These are phyloP conservation scores for Galerucella pusilla DNA, from an alignment of 2,888 invertebrate species.

Conservation along the genomic window DNA sequence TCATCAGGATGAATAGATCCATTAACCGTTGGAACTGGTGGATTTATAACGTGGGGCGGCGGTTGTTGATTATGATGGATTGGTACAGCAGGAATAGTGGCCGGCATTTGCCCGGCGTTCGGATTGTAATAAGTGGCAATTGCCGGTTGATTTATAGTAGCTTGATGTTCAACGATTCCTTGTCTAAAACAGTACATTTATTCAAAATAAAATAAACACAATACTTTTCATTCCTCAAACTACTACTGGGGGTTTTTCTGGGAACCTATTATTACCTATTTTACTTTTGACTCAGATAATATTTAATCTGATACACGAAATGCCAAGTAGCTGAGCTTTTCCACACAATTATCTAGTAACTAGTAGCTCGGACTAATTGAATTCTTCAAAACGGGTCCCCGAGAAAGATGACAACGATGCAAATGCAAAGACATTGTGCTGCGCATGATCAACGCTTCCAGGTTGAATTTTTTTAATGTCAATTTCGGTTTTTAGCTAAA, in stretches of 20 bases:
- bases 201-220: background rate
- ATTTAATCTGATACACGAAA: too few relatives aligned
- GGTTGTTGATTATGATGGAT: slow-evolving; percentile 58
- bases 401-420: too few relatives aligned
- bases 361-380: too few relatives aligned
- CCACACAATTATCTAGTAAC: too few relatives aligned
- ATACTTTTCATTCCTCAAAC: slow-evolving; percentile 33
- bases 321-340: too few relatives aligned
- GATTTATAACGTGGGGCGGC: slow-evolving; percentile 57
- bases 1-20: slow-evolving; percentile 65
- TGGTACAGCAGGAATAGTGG: slow-evolving; percentile 47
- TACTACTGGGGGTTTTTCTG: background rate
- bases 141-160: slow-evolving; percentile 60
- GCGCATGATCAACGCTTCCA: too few relatives aligned
- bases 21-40: slow-evolving; percentile 61
- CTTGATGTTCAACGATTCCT: slow-evolving; percentile 53
- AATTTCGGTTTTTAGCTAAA: too few relatives aligned
- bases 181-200: slow-evolving; percentile 38
- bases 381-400: too few relatives aligned
- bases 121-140: slow-evolving; percentile 58
- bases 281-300: too few relatives aligned
- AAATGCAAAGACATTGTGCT: too few relatives aligned
- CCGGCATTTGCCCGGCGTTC: slow-evolving; percentile 54
- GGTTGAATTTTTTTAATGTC: too few relatives aligned
- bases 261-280: too few relatives aligned